phyloP scores from a whole-genome alignment of 2,888 invertebrate species.

The Diachrysia chrysitis region DNA sequence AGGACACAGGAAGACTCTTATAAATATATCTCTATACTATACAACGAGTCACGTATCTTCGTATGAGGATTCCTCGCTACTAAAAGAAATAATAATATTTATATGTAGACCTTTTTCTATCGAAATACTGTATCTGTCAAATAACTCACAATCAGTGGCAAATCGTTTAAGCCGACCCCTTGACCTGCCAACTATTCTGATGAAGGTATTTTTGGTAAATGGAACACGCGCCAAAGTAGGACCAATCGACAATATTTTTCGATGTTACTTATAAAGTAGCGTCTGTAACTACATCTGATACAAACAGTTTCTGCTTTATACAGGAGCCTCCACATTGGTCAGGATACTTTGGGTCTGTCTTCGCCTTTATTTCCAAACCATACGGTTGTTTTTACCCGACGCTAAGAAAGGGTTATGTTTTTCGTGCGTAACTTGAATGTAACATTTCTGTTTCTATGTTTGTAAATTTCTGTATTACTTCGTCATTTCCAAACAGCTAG shows the following conservation, averaged over 20 bases:
- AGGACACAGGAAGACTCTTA: not conserved
- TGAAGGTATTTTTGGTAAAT: slow-evolving; percentile 10
- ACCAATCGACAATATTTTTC: not conserved
- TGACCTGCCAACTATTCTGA: slow-evolving; percentile 13
- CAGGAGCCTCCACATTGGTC: not conserved
- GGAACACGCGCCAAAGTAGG: not conserved
- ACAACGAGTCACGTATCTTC: slow-evolving; percentile 14
- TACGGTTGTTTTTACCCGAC: no score
- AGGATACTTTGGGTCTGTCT: not conserved
- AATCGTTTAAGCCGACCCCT: slow-evolving; percentile 19
- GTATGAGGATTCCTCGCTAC: not conserved
- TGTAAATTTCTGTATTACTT: no score
- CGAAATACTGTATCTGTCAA: slow-evolving; percentile 26
- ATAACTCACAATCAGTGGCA: slow-evolving; percentile 34
- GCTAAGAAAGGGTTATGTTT: no score
- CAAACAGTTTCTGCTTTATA: not conserved
- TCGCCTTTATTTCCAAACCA: not conserved
- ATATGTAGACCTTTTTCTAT: slow-evolving; percentile 19
- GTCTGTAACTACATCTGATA: not conserved
- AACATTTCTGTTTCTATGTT: no score
- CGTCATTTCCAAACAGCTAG: no score
- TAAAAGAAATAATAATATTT: slow-evolving; percentile 15
- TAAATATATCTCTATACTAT: not conserved
- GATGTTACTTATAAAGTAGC: slow-evolving; percentile 5
- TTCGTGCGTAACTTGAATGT: no score